Evolutionary conservation across 2,888 invertebrate genomes (phyloP), one percentile per base, ranked within the genome.

Genomic region (Tromatobia lineatoria): DNA sequence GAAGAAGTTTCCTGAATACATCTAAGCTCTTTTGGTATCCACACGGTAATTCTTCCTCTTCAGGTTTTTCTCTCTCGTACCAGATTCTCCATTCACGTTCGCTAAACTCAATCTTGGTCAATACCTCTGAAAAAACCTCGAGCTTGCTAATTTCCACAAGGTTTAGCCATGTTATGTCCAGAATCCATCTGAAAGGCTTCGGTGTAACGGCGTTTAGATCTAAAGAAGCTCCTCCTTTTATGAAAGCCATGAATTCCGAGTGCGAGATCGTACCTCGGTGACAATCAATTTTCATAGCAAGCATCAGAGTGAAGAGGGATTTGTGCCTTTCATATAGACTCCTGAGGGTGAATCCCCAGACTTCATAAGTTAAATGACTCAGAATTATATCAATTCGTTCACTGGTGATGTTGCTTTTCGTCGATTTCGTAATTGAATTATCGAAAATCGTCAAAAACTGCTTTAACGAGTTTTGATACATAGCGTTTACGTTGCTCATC

Each of bases 391-490:
- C 95, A 81, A 98, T 98, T 79, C 99, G 95, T 92, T 99, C 99
- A 87, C 96, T 96, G 0, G 98, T 98, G 45, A 97, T 95, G 61
- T 96, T 96, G 86, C 96, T 98, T 93, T 98, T 98, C 8, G 96
- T 95, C 0, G 99, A 98, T 94, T 97, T 98, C 0, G 97, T 97
- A 87, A 99, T 99, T 0, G 99, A 98, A 90, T 96, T 97, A 92
- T 99, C 99, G 92, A 99, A 99, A 85, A 99, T 97, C 13, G 96
- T 97, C 59, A 99, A 94, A 94, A 99, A 99, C 93, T 99, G 99
- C 91, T 98, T 98, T 70, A 99, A 94, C 0, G 99, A 98, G 89
- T 99, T 99, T 94, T 99, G 99, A 92, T 99, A 99, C 99, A 99
- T 99, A 10, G 96, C 96, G 92, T 99, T 99, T 0, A 99, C 99